phyloP scores from a whole-genome alignment of 2,113 vertebrate species.

The Psittacula cyanocephala region DNA sequence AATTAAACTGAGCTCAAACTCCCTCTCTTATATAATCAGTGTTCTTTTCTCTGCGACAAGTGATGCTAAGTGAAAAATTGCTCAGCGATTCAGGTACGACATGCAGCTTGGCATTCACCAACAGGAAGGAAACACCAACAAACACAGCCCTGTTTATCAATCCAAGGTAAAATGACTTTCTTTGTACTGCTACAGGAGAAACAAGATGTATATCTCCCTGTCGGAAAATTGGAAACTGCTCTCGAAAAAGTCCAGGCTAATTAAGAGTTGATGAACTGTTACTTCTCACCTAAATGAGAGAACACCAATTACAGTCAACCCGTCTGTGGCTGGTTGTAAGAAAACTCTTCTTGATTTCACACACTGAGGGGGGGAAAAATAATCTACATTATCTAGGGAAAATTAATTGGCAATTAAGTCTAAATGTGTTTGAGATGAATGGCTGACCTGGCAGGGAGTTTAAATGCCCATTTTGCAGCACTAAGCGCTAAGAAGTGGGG shows the following conservation, averaged over 20 bases:
- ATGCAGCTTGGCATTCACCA: neutral
- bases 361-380: neutral
- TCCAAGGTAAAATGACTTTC: neutral
- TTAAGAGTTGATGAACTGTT: slow-evolving; percentile 52
- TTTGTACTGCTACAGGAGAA: slow-evolving; percentile 12
- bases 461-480: neutral
- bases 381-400: neutral
- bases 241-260: neutral
- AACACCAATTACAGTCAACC: neutral
- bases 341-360: slow-evolving; percentile 3
- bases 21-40: neutral
- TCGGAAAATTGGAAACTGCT: neutral
- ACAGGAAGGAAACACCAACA: neutral
- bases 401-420: slow-evolving; percentile 36
- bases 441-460: neutral
- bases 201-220: neutral
- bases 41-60: neutral
- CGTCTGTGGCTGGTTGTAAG: neutral
- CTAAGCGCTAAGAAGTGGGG: neutral
- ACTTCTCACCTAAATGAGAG: neutral
- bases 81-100: neutral
- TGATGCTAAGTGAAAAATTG: neutral
- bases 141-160: neutral
- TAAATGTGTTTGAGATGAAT: neutral
- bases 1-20: neutral